Evolutionary conservation across 2,797 vertebrate genomes (phyloP), one percentile per base, ranked within the genome.

Genomic region (Iguana delicatissima): DNA sequence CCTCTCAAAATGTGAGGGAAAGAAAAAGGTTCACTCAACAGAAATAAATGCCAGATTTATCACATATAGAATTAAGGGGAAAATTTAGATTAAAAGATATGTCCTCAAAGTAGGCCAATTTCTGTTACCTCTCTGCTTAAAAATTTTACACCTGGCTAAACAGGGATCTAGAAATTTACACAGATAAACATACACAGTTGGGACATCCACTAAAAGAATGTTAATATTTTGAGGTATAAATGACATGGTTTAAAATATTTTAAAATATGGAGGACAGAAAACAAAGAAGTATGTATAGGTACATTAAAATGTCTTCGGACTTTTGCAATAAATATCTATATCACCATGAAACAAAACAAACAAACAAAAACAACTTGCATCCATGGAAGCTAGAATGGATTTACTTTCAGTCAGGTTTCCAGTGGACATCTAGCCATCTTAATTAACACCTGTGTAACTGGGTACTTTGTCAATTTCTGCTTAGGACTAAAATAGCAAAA

Each of bases 401-500:
- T 92, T 1, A 57, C 86, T 92, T 95, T 94, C 91, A 91, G 92
- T 85, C 89, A 93, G 86, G 94, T 95, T 95, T 95, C 90, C 85
- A 92, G 87, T 86, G 93, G 90, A 90, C 93, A 87, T 90, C 95
- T 93, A 94, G 89, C 94, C 86, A 46, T 90, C 95, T 96, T 95
- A 96, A 95, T 93, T 96, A 95, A 94, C 89, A 89, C 95, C 94
- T 91, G 73, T 88, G 84, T 87, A 92, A 95, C 89, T 94, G 89
- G 62, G 88, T 89, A 92, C 67, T 95, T 90, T 95, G 94, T 93
- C 93, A 96, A 92, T 89, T 92, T 93, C 92, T 91, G 89, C 86
- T 95, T 89, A 90, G 64, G 92, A 95, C 93, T 94, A 90, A 96
- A 97, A 95, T 55, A 96, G 96, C 89, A 59, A 96, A 91, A 93